Conservation (phyloP, 2,888 invertebrate genomes). For the Dascillus cervinus region DNA sequence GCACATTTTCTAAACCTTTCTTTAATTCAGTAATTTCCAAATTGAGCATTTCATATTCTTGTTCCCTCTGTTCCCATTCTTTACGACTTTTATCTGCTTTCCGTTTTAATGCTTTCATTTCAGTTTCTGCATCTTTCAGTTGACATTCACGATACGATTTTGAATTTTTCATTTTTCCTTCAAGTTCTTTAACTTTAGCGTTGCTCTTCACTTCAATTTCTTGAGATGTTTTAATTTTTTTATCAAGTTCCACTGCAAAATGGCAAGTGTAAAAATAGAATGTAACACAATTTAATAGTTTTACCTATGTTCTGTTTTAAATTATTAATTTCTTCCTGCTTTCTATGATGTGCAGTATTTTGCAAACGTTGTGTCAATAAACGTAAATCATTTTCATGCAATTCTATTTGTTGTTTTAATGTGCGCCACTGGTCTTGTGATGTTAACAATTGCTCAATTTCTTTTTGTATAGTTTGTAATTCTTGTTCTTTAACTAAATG, state of each 20-base stretch:
- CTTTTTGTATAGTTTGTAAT: slow-evolving; percentile 39
- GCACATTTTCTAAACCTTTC: slow-evolving; percentile 52
- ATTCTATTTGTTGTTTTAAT: slow-evolving; percentile 52
- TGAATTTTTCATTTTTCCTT: slow-evolving; percentile 69
- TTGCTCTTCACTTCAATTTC: slow-evolving; percentile 45
- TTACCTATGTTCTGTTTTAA: slow-evolving; percentile 47
- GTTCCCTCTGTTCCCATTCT: slow-evolving; percentile 69
- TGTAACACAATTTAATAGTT: slow-evolving; percentile 7
- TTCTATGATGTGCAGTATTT: slow-evolving; percentile 69
- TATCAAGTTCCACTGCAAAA: slow-evolving; percentile 42
- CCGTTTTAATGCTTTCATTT: slow-evolving; percentile 60
- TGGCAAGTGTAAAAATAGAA: slow-evolving; percentile 3
- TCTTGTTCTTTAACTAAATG: slow-evolving; percentile 31
- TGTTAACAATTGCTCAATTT: too few relatives aligned
- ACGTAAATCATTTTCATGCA: slow-evolving; percentile 63
- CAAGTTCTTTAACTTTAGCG: slow-evolving; percentile 55
- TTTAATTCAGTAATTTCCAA: slow-evolving; percentile 71
- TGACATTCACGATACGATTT: slow-evolving; percentile 68
- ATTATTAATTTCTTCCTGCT: slow-evolving; percentile 63
- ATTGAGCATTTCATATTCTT: slow-evolving; percentile 65
- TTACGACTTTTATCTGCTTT: slow-evolving; percentile 64
- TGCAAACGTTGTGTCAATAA: slow-evolving; percentile 62
- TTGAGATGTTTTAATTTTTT: slow-evolving; percentile 46
- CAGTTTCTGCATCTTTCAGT: slow-evolving; percentile 57
- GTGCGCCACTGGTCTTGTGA: slow-evolving; percentile 36